A percentile compares a stretch with the other conserved stretches of the same genome.
phyloP scores from a whole-genome alignment of 92 coral and sea anemone genomes.

The Epizoanthus scotinus region DNA sequence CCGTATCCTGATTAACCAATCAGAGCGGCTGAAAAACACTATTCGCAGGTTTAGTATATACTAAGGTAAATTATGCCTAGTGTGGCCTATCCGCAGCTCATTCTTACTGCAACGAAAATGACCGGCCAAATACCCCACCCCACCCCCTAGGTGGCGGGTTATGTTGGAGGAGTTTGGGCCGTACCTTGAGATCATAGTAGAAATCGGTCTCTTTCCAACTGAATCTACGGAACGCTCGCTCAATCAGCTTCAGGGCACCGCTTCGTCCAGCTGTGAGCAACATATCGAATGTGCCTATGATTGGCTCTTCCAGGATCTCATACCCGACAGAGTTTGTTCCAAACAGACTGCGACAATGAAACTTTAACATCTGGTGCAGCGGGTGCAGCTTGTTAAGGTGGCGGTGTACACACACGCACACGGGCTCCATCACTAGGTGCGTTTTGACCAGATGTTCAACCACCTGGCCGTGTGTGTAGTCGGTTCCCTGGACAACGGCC shows the following conservation, averaged over 20 bases:
- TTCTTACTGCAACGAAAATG: not conserved
- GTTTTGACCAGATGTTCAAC: slow-evolving; percentile 75
- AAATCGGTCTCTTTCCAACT: slow-evolving; percentile 64
- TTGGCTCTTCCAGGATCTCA: slow-evolving; percentile 44
- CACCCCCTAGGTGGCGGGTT: not conserved
- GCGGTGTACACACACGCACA: slow-evolving; percentile 71
- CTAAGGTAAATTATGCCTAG: too few species aligned
- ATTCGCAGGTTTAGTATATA: too few species aligned
- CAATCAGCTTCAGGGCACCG: slow-evolving; percentile 58
- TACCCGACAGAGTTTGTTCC: slow-evolving; percentile 70
- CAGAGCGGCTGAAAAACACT: too few species aligned
- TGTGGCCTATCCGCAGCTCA: not conserved
- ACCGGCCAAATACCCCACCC: too few species aligned
- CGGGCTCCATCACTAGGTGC: slow-evolving; percentile 71
- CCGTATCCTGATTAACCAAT: too few species aligned
- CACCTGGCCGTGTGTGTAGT: slow-evolving; percentile 57
- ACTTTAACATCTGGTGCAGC: slow-evolving; percentile 59
- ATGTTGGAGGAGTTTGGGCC: not conserved
- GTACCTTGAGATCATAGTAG: slow-evolving; percentile 53
- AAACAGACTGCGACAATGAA: slow-evolving; percentile 65
- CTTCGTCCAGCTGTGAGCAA: slow-evolving; percentile 51
- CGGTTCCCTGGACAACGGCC: slow-evolving; percentile 70
- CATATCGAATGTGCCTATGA: slow-evolving; percentile 57
- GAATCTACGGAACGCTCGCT: slow-evolving; percentile 36
- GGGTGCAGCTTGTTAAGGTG: slow-evolving; percentile 64